Evolutionary conservation across 1,140 invertebrate genomes (phyloP), one percentile per base, ranked within the genome.

Genomic region (Drosophila ohnishii): DNA sequence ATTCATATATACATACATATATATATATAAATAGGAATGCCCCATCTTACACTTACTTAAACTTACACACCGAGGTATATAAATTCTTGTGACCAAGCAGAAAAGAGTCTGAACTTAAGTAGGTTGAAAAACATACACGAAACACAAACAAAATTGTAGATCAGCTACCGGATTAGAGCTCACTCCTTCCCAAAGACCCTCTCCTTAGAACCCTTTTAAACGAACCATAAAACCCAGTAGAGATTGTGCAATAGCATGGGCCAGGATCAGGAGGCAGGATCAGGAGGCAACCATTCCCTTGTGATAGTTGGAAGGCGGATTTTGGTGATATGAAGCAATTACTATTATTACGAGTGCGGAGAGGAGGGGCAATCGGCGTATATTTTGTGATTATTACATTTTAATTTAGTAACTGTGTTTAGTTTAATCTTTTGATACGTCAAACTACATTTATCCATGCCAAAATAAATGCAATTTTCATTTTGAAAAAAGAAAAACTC

Each of bases 41-140:
- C 63, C 67, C 48, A 76, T 55, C 45, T 55, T 40, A 65, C 13
- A 53, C 42, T 56, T 22, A 50, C 37, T 47, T 25, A 39, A 37
- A 57, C 50, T n/a, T 50, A 19, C 56, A 73, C 55, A 72, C 50
- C 56, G 34, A 59, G 58, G 62, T 35, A 56, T 72, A 50, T 32
- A 16, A 69, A 83, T 71, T 77, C 72, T 84, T 88, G 84, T 88
- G 84, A 87, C 84, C 84, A 87, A 88, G 73, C 84, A 88, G 80
- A 78, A 77, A 67, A 74, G 84, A 87, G 84, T 87, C 84, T 87
- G 84, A 87, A 86, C 75, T 72, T 86, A 76, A 80, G 67, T 87
- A 88, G 80, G 80, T 83, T 87, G 80, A 55, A 53, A 53, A 53
- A n/a, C 14, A 88, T 4, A 50, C 47, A 50, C 45, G 13, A 28